A percentile compares a stretch with the other conserved stretches of the same genome.
phyloP scores from a whole-genome alignment of 2,113 vertebrate genomes.

The Eidolon helvum region DNA sequence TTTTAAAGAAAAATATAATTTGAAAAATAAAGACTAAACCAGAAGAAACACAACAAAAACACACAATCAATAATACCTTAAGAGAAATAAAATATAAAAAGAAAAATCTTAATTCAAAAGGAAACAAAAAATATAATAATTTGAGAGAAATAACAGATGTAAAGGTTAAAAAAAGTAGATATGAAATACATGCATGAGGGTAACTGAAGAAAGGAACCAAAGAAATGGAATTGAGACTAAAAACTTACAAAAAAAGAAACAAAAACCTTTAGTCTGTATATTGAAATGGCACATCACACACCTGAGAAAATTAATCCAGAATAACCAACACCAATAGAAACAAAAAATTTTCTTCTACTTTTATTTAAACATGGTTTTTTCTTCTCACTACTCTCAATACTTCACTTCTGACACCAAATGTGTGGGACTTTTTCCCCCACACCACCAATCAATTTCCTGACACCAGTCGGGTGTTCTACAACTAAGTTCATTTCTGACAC shows the following conservation, averaged over 20 bases:
- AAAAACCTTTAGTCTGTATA: not conserved
- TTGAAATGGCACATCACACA: not conserved
- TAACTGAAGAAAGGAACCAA: not conserved
- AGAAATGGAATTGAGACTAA: not conserved
- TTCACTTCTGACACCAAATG: not conserved
- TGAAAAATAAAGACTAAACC: not conserved
- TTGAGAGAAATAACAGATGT: not conserved
- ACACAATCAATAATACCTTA: not conserved
- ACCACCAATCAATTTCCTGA: not conserved
- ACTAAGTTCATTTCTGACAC: not conserved
- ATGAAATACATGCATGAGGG: not conserved
- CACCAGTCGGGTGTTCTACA: not conserved
- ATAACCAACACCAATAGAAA: not conserved
- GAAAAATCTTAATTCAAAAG: not conserved
- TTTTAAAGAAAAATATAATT: not conserved
- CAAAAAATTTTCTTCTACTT: not conserved
- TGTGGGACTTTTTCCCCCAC: not conserved
- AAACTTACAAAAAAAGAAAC: not conserved
- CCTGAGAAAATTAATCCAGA: not conserved
- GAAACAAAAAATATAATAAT: not conserved
- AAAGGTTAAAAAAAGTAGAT: not conserved
- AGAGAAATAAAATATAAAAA: not conserved
- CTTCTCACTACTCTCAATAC: not conserved
- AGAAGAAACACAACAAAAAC: not conserved
- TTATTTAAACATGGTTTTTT: not conserved